Evolutionary conservation across 2,797 vertebrate species (phyloP).

Genomic region (Dallia pectoralis): DNA sequence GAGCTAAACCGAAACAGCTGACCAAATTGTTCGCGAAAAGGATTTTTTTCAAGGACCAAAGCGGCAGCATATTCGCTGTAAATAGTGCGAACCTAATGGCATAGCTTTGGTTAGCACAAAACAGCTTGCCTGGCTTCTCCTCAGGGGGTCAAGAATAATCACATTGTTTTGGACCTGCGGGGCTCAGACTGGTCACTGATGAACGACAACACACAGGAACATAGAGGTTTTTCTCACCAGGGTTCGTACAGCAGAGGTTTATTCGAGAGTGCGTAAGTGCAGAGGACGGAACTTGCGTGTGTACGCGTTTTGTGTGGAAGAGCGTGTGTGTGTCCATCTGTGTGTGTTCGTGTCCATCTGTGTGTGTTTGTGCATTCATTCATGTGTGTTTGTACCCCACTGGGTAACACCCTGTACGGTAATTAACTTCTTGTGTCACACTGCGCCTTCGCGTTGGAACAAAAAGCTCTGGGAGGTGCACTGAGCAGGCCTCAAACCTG

Average conservation of each 20-base stretch:
- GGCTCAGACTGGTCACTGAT: conserved; percentile 1
- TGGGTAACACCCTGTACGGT: conserved; percentile 57
- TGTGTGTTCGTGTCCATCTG: conserved; percentile 2
- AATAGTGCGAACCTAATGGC: background rate
- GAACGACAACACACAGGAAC: background rate
- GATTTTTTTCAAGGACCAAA: background rate
- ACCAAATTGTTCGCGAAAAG: background rate
- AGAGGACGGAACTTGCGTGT: background rate
- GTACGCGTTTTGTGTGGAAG: conserved; percentile 6
- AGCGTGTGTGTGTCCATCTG: background rate
- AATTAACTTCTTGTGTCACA: conserved; percentile 65
- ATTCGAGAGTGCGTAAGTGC: background rate
- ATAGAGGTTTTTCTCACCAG: background rate
- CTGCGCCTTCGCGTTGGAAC: conserved; percentile 52
- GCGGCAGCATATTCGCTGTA: background rate
- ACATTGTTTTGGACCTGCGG: background rate
- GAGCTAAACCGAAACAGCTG: background rate
- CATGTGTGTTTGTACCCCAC: conserved; percentile 50
- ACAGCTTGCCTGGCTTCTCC: background rate
- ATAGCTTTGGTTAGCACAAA: too few relatives aligned
- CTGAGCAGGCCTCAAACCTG: conserved; percentile 33
- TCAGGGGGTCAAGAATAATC: background rate
- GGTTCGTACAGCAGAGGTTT: background rate
- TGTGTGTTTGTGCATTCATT: conserved; percentile 10
- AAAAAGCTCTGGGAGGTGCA: conserved; percentile 54